Conservation (phyloP, 2,113 vertebrate species). For the Nanger granti region DNA sequence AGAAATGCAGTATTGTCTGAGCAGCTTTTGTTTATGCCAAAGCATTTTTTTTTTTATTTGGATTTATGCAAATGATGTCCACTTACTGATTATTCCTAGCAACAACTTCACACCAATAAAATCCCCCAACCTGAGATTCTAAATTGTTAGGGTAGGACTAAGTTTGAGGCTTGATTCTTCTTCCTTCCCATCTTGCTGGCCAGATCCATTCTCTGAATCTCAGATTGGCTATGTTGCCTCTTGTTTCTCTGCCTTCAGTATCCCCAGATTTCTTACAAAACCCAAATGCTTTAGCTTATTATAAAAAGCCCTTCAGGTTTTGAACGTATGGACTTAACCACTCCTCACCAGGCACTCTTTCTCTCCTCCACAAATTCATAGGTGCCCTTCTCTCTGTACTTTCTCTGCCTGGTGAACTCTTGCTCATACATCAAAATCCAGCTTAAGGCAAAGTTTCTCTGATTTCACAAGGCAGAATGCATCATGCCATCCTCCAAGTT, state of each 20-base stretch:
- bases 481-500: background rate
- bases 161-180: background rate
- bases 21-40: background rate
- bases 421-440: background rate
- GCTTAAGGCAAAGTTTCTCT: background rate
- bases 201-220: background rate
- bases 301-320: background rate
- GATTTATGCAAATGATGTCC: background rate
- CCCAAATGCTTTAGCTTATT: background rate
- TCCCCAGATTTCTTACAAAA: background rate
- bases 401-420: background rate
- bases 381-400: background rate
- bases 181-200: background rate
- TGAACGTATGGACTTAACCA: background rate
- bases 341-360: background rate
- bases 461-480: background rate
- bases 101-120: background rate
- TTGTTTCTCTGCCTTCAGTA: background rate
- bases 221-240: background rate
- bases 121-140: background rate
- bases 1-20: background rate
- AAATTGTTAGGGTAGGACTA: background rate
- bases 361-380: background rate
- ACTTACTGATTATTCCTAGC: background rate
- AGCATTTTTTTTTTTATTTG: background rate